Evolutionary conservation across 2,888 invertebrate species (phyloP).

Genomic region (Drosophila maculinotata): DNA sequence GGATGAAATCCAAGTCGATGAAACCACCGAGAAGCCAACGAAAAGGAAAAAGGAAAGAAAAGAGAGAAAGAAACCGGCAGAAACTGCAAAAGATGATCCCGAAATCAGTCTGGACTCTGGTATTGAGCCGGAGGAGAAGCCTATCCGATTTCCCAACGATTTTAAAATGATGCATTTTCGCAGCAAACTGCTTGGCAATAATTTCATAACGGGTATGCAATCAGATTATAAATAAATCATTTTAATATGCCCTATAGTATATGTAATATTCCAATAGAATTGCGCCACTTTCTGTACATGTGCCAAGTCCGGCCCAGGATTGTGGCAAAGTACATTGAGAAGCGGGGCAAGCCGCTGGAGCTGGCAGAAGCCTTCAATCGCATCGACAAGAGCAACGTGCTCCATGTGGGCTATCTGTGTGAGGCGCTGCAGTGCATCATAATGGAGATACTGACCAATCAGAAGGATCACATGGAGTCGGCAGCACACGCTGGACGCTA

Average conservation of each 20-base stretch:
- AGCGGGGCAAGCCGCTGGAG: conserved; percentile 90
- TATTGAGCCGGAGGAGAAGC: conserved; percentile 70
- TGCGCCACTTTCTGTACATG: conserved; percentile 88
- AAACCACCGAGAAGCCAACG: not conserved
- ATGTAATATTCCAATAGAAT: conserved; percentile 83
- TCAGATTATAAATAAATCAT: not conserved
- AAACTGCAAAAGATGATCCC: conserved; percentile 29
- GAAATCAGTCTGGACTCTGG: conserved; percentile 71
- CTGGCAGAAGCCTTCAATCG: conserved; percentile 88
- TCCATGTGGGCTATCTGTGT: conserved; percentile 87
- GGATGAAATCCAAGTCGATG: conserved; percentile 1
- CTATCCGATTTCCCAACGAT: conserved; percentile 77
- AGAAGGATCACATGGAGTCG: conserved; percentile 87
- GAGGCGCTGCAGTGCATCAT: conserved; percentile 89
- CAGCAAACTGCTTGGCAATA: conserved; percentile 86
- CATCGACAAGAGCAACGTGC: conserved; percentile 87
- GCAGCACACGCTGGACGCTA: conserved; percentile 90
- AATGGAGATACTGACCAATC: conserved; percentile 88
- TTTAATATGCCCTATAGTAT: too few species aligned
- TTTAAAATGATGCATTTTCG: conserved; percentile 88
- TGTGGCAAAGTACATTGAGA: conserved; percentile 88
- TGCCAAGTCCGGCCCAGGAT: conserved; percentile 86
- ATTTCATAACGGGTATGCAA: conserved; percentile 87
- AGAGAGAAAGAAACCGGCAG: conserved; percentile 6
- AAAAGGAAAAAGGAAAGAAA: conserved; percentile 15